Evolutionary conservation across 2,113 vertebrate species (phyloP).

Genomic region (Antechinus flavipes): DNA sequence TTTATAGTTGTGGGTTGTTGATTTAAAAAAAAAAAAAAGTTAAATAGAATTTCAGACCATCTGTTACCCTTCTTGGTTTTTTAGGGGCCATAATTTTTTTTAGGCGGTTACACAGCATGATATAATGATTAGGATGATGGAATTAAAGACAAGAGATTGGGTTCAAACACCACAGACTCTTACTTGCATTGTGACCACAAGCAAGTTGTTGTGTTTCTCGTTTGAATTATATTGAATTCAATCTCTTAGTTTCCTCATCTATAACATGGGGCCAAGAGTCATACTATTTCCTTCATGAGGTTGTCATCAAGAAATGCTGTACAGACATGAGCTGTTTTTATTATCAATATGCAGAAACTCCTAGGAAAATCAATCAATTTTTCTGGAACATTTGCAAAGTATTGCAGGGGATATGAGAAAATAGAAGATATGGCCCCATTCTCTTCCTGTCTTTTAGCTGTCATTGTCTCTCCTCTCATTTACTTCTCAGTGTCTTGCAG

Average conservation of each 20-base stretch:
- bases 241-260: background rate
- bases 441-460: background rate
- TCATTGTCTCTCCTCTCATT: background rate
- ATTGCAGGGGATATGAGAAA: background rate
- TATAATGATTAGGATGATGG: background rate
- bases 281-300: background rate
- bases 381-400: background rate
- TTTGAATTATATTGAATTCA: background rate
- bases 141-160: background rate
- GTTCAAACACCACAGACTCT: background rate
- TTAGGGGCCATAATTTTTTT: background rate
- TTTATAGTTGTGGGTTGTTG: background rate
- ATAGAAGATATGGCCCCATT: background rate
- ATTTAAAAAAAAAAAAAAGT: background rate
- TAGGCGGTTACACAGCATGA: background rate
- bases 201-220: background rate
- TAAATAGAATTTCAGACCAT: slow-evolving; percentile 2
- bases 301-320: background rate
- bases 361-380: background rate
- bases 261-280: background rate
- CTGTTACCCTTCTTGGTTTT: background rate
- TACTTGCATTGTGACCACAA: background rate
- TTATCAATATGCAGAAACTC: background rate
- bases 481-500: background rate
- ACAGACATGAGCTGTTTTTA: background rate